Base-by-base conservation (phyloP, 1,140 invertebrate genomes). In the Rhopalosiphum maidis region DNA sequence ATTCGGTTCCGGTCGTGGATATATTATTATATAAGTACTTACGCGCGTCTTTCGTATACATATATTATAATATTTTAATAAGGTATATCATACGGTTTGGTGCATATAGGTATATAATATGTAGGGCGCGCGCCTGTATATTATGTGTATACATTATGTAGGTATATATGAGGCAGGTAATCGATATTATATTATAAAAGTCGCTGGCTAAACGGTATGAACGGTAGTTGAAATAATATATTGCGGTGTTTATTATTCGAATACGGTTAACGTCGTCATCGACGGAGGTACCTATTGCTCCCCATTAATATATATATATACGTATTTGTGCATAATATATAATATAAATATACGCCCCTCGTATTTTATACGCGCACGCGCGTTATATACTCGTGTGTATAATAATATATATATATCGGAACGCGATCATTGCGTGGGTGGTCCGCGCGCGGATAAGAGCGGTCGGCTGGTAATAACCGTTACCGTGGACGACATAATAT, bases 171-270 rank as follows among this genome's bases (percentile, higher is more conserved):
- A 46, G 9, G 48, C 1, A 15, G 1, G 15, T 18, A 51, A 8
- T 25, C 37, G 9, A 86, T 46, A 46, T 23, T 23, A 5, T 43
- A 41, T 43, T 43, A 41, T 85, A 1, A 25, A 46, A 43, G 15
- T 86, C 23, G 25, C 41, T 15, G 25, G 85, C 37, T 30, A 30
- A 46, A 86, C 85, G 85, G 85, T 46, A 86, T 46, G 30, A 30
- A 86, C 85, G 85, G 85, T 86, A 86, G 85, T 86, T 41, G 85
- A 46, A 30, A 46, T 86, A 43, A 46, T 86, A 43, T 46, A 77
- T 77, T 77, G 60, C 60, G 41, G 85, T 7, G 85, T 86, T 86
- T 86, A 86, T 41, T 41, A 46, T 43, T 86, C 41, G 85, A 43
- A 85, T 25, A 30, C 35, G 8, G 35, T 77, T 18, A 82, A 82